phyloP scores from a whole-genome alignment of 1,140 invertebrate genomes.

The Drosophila littoralis region DNA sequence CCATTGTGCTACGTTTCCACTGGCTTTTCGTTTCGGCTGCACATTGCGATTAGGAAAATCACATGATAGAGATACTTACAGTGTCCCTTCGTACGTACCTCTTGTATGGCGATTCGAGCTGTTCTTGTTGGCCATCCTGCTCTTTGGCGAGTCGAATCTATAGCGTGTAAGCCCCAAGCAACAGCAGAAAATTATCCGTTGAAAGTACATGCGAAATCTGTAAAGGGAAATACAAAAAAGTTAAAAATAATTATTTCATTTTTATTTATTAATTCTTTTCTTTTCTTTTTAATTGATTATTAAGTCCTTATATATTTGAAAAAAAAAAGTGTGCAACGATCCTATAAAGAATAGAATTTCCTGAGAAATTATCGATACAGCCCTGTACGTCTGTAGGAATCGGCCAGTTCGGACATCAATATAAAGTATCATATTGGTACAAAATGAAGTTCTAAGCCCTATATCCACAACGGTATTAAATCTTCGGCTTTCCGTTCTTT shows the following conservation, averaged over 20 bases:
- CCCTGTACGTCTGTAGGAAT: too few species aligned
- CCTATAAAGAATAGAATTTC: too few species aligned
- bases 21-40: conserved; percentile 71
- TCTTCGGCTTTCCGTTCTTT: too few species aligned
- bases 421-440: too few species aligned
- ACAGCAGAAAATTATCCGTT: conserved; percentile 85
- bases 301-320: too few species aligned
- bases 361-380: too few species aligned
- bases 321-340: too few species aligned
- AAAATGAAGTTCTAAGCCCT: too few species aligned
- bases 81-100: conserved; percentile 51
- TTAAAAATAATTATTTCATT: neutral
- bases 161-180: conserved; percentile 64
- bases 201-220: conserved; percentile 86
- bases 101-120: conserved; percentile 67
- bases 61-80: conserved; percentile 19
- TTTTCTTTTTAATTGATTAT: too few species aligned
- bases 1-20: conserved; percentile 83
- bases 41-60: conserved; percentile 28
- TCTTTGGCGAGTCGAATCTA: conserved; percentile 68
- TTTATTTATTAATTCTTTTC: too few species aligned
- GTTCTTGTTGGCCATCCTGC: conserved; percentile 65
- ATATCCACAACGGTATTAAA: too few species aligned
- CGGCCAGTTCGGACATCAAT: too few species aligned
- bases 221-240: neutral